Percentiles rank a stretch among this genome's conserved stretches.
Conservation (phyloP, 1,140 invertebrate species). For the Cotesia vestalis region DNA sequence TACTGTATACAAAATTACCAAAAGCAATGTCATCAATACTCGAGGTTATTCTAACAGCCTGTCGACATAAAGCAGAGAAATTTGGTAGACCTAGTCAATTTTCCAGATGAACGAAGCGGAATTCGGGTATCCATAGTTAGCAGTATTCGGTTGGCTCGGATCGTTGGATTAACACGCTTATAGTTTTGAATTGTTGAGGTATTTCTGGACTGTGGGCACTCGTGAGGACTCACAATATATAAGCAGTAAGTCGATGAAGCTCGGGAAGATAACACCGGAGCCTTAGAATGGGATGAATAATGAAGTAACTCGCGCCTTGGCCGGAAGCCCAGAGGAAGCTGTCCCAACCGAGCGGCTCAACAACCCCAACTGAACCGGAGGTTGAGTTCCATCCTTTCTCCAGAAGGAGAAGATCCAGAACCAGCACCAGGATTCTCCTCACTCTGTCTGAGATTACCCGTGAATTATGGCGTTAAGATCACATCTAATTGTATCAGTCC, state of each 20-base stretch:
- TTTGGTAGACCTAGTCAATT: too few relatives aligned
- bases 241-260: neutral
- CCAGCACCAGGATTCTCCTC: slow-evolving; percentile 28
- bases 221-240: too few relatives aligned
- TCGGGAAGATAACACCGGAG: slow-evolving; percentile 48
- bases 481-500: slow-evolving; percentile 67
- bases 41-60: too few relatives aligned
- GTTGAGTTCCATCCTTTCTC: neutral
- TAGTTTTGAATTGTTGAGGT: too few relatives aligned
- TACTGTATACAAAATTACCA: too few relatives aligned
- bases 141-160: too few relatives aligned
- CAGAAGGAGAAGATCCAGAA: neutral
- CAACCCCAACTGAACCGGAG: neutral
- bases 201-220: too few relatives aligned
- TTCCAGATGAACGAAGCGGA: too few relatives aligned
- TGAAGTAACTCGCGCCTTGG: slow-evolving; percentile 62
- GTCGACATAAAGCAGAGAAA: too few relatives aligned
- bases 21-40: too few relatives aligned
- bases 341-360: slow-evolving; percentile 39
- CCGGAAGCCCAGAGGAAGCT: slow-evolving; percentile 55
- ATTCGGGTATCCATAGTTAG: too few relatives aligned
- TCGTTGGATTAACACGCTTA: too few relatives aligned
- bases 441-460: slow-evolving; percentile 56
- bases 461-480: slow-evolving; percentile 66
- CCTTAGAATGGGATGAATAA: slow-evolving; percentile 63